Conservation (phyloP, 2,888 invertebrate species). For the Beris morrisii region DNA sequence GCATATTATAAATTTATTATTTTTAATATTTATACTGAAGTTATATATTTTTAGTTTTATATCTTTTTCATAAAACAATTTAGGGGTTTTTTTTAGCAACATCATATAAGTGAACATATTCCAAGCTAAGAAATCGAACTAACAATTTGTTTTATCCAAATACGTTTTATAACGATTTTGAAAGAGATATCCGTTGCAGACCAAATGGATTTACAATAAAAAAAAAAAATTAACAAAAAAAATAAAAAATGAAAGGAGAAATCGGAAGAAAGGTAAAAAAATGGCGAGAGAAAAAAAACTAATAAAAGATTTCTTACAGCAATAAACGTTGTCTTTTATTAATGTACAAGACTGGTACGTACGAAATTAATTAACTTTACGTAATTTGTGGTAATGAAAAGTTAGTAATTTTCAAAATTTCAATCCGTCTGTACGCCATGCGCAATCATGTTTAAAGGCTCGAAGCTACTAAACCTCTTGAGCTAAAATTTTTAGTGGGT, state of each 20-base stretch:
- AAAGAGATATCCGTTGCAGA: slow-evolving; percentile 23
- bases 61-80: slow-evolving; percentile 8
- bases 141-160: not conserved
- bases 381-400: too few relatives aligned
- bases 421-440: too few relatives aligned
- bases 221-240: slow-evolving; percentile 20
- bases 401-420: too few relatives aligned
- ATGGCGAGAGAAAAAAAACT: slow-evolving; percentile 4
- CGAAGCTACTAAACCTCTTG: too few relatives aligned
- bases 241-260: slow-evolving; percentile 20
- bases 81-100: slow-evolving; percentile 13
- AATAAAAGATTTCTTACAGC: slow-evolving; percentile 24
- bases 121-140: too few relatives aligned
- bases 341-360: too few relatives aligned
- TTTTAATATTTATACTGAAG: slow-evolving; percentile 21
- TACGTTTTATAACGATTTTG: slow-evolving; percentile 28
- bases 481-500: too few relatives aligned
- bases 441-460: too few relatives aligned
- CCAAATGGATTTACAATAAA: slow-evolving; percentile 7
- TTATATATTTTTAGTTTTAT: slow-evolving; percentile 1
- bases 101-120: not conserved
- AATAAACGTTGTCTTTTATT: slow-evolving; percentile 15
- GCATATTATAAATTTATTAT: slow-evolving; percentile 17
- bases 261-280: slow-evolving; percentile 22
- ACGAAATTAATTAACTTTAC: too few relatives aligned